Base-by-base conservation (phyloP, 2,888 invertebrate species). In the Cecidostiba fungosa region DNA sequence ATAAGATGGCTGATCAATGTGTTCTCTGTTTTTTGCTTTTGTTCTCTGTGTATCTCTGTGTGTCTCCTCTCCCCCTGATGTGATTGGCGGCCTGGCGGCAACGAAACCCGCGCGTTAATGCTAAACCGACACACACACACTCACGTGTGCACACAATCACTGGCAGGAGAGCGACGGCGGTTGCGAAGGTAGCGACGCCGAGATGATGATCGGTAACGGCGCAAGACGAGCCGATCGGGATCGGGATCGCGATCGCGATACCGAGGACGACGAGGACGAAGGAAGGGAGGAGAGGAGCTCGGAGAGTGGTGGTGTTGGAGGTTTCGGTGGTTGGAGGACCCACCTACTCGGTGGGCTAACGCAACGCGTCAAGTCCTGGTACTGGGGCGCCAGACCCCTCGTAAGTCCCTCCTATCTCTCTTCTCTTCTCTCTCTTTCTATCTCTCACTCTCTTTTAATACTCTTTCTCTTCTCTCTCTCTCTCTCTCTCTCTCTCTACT, bases 311-410 rank as follows among this genome's bases (percentile, higher is more conserved):
- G 91, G 92, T 92, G 93, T 92, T 92, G 93, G 93, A 92, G 93
- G 93, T 93, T 93, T 93, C 91, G 97, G 97, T 96, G 97, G 97
- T 95, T 97, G 97, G 95, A 97, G 97, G 95, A 97, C 97, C 95
- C 97, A 97, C 96, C 89, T 93, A 86, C 96, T 98, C 95, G 97
- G 97, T 96, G 97, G 97, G 96, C 97, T 97, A 96, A 98, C 98
- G 95, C 97, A 97, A 96, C 97, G 97, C 96, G 97, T 97, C 95
- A 97, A 97, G 96, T 97, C 97, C 95, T 98, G 98, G 97, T 98
- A 98, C 97, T 97, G 97, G 97, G 98, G 97, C 96, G 93, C 93
- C 93, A 96, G 97, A 96, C 97, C 97, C 96, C 97, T 97, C 96
- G 97, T 97, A 97, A 97, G 97, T 97, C 95, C 93, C 94, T 78